Percentiles rank a stretch among this genome's conserved stretches.
These are phyloP conservation scores for Drosophila kohkoa DNA, from an alignment of 1,140 invertebrate genomes.

Conservation along the genomic window DNA sequence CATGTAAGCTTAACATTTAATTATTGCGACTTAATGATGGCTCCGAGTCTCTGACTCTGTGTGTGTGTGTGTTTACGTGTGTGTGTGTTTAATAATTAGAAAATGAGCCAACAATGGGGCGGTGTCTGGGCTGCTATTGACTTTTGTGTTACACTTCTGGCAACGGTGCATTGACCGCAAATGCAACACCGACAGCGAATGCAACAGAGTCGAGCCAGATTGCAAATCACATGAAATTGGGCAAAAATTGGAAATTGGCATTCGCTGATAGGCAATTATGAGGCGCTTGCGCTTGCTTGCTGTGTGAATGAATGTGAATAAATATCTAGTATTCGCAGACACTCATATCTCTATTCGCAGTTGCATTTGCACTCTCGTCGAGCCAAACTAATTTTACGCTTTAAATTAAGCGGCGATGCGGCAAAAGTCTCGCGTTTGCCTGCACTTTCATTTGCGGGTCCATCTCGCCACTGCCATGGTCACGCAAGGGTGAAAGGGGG, in stretches of 20 bases:
- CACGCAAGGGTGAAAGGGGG: slow-evolving; percentile 18
- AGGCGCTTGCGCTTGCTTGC: neutral
- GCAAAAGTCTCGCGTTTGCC: slow-evolving; percentile 51
- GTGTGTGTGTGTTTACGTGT: slow-evolving; percentile 20
- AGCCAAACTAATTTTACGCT: slow-evolving; percentile 76
- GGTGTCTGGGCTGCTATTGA: slow-evolving; percentile 62
- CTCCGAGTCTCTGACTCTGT: slow-evolving; percentile 22
- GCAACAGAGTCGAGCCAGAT: neutral
- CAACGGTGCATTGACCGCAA: slow-evolving; percentile 72
- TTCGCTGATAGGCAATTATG: slow-evolving; percentile 21
- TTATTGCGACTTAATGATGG: slow-evolving; percentile 81
- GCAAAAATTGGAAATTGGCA: slow-evolving; percentile 40
- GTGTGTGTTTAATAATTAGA: slow-evolving; percentile 76
- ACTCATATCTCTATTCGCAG: neutral
- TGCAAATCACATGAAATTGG: slow-evolving; percentile 32
- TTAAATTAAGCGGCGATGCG: slow-evolving; percentile 79
- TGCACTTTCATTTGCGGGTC: slow-evolving; percentile 54
- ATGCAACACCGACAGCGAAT: neutral
- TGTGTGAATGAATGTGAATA: neutral
- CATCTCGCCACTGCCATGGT: slow-evolving; percentile 17
- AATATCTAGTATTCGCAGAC: neutral
- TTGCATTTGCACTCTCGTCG: slow-evolving; percentile 5
- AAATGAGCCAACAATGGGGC: slow-evolving; percentile 76
- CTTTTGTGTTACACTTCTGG: slow-evolving; percentile 60
- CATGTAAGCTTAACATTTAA: slow-evolving; percentile 80